Base-by-base conservation (phyloP, 2,888 invertebrate species). In the Noctua comes region DNA sequence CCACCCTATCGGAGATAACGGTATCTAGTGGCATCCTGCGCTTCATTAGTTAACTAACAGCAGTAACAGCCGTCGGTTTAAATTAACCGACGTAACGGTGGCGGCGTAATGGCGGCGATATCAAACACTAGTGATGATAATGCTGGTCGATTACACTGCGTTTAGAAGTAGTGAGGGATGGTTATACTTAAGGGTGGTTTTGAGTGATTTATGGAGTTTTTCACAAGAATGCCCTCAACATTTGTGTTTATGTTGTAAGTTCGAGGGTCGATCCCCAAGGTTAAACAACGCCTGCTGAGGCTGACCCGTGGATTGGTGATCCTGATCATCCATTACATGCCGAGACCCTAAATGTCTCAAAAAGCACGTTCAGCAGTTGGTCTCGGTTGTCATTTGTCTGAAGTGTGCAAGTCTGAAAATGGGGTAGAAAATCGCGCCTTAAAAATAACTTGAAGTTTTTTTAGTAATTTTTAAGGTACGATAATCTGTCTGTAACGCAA, bases 31-130 rank as follows among this genome's bases (percentile, higher is more conserved):
- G 73, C 78, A 74, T 80, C 83, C 81, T 79, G 82, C 51, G 84
- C 84, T 87, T 88, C 89, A 89, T 88, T 88, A 89, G 87, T 89
- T 89, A 73, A 65, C 79, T 86, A 87, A 81, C 82, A 82, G 80
- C 73, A 66, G 66, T 66, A n/a, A 43, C 66, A n/a, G n/a, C 75
- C 73, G 84, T 48, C 73, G 77, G 85, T 76, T 89, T 84, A 85
- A 88, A 89, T 86, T 82, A 89, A 88, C 89, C 78, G 59, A 10
- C 62, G 66, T 82, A 81, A 82, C 80, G 76, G 81, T 57, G 69
- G 84, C 78, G 43, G 8, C 68, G 66, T 86, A 82, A 86, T 79
- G 77, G 83, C 69, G 69, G 84, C 68, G 75, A 65, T 76, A 84
- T 75, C 76, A 66, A 78, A 70, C 82, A 79, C 82, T 82, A 80